phyloP scores from a whole-genome alignment of 2,113 vertebrate species.

The Ursus arctos region DNA sequence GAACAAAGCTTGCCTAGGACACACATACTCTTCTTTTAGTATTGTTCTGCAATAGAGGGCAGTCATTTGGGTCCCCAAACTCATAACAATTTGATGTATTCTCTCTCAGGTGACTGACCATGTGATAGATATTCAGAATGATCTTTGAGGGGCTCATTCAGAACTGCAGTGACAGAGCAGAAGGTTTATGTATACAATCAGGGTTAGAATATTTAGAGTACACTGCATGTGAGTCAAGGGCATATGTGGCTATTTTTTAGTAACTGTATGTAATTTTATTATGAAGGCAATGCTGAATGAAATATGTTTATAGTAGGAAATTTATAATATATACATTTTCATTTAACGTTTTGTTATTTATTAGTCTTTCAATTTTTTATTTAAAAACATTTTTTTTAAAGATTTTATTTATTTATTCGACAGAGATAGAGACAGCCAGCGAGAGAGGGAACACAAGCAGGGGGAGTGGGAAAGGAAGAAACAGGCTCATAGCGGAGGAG shows the following conservation, averaged over 20 bases:
- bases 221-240: neutral
- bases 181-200: constrained; percentile 38
- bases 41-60: constrained; percentile 58
- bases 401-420: neutral
- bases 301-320: neutral
- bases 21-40: constrained; percentile 53
- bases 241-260: neutral
- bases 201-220: neutral
- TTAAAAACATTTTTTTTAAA: neutral
- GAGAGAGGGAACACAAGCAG: no score
- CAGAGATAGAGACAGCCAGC: no score
- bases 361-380: neutral
- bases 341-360: constrained; percentile 50
- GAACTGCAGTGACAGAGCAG: neutral
- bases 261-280: constrained; percentile 1
- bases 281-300: constrained; percentile 44
- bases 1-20: constrained; percentile 79
- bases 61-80: constrained; percentile 46
- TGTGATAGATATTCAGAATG: neutral
- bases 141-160: constrained; percentile 6
- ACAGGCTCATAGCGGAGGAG: no score
- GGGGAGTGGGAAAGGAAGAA: no score
- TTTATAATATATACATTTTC: constrained; percentile 27
- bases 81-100: constrained; percentile 58
- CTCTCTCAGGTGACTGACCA: constrained; percentile 38